Evolutionary conservation across 2,113 vertebrate genomes (phyloP).

Genomic region (Colius striatus): DNA sequence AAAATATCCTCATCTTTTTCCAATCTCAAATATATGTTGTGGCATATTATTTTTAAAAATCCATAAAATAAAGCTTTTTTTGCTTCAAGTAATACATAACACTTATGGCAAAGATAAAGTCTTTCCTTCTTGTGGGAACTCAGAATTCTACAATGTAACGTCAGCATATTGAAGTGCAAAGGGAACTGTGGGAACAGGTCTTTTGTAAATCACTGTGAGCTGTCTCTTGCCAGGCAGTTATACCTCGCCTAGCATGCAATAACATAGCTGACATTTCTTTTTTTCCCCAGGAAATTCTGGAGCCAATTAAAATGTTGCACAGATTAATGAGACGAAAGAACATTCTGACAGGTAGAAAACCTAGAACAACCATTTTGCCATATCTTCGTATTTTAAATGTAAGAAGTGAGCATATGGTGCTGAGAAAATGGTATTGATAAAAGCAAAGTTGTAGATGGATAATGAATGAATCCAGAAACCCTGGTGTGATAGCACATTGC

Average conservation of each 20-base stretch:
- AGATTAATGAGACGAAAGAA: slow-evolving; percentile 10
- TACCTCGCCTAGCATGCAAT: not conserved
- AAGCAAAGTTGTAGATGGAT: not conserved
- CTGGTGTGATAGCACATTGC: not conserved
- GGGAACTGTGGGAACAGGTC: not conserved
- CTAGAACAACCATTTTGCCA: not conserved
- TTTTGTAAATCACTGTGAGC: not conserved
- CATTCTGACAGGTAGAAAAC: not conserved
- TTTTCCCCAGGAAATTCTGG: not conserved
- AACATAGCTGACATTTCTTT: not conserved
- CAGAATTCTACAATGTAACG: not conserved
- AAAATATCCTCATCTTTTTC: not conserved
- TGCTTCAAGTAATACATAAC: not conserved
- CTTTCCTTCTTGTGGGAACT: not conserved
- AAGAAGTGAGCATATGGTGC: not conserved
- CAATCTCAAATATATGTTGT: rapidly evolving
- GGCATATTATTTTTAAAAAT: not conserved
- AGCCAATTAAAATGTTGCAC: not conserved
- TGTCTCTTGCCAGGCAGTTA: not conserved
- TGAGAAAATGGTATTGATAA: not conserved
- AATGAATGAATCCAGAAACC: not conserved
- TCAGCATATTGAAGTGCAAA: not conserved
- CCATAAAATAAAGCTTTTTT: not conserved
- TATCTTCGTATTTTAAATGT: not conserved
- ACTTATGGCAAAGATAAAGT: not conserved